A percentile compares a stretch with the other conserved stretches of the same genome.
These are phyloP conservation scores for Microctenopoma steveboyesi DNA, from an alignment of 2,797 vertebrate species.

Conservation along the genomic window DNA sequence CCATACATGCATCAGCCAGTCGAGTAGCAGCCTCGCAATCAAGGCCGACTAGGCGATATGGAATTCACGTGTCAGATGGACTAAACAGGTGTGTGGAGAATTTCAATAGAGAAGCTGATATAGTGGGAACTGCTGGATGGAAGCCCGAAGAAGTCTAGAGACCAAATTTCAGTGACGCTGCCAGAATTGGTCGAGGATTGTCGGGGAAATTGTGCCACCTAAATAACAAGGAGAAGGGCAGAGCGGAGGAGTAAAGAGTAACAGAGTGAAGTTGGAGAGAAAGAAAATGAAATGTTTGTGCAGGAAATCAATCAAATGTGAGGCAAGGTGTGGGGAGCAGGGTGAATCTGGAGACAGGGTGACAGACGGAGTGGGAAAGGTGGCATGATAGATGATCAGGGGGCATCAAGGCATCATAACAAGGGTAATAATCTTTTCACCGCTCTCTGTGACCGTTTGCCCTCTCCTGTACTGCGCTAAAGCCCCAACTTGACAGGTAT, in stretches of 20 bases:
- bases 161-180: not conserved
- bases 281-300: conserved; percentile 56
- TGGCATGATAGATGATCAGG: conserved; percentile 67
- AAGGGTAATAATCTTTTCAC: conserved; percentile 73
- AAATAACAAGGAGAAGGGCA: conserved; percentile 17
- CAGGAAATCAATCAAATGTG: conserved; percentile 54
- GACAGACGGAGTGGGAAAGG: conserved; percentile 46
- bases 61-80: not conserved
- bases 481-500: conserved; percentile 64
- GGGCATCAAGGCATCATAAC: conserved; percentile 56
- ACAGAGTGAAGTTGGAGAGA: conserved; percentile 10
- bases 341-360: conserved; percentile 45
- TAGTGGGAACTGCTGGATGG: not conserved
- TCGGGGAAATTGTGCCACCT: conserved; percentile 9
- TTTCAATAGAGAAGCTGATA: conserved; percentile 7
- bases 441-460: conserved; percentile 66
- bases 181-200: not conserved
- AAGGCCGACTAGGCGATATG: conserved; percentile 7
- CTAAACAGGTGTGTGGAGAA: conserved; percentile 3
- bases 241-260: conserved; percentile 26
- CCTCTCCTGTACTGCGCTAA: conserved; percentile 67
- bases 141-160: not conserved
- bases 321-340: conserved; percentile 45
- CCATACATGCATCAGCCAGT: conserved; percentile 33
- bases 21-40: conserved; percentile 20